Base-by-base conservation (phyloP, 1,140 invertebrate species). In the Achatina immaculata region DNA sequence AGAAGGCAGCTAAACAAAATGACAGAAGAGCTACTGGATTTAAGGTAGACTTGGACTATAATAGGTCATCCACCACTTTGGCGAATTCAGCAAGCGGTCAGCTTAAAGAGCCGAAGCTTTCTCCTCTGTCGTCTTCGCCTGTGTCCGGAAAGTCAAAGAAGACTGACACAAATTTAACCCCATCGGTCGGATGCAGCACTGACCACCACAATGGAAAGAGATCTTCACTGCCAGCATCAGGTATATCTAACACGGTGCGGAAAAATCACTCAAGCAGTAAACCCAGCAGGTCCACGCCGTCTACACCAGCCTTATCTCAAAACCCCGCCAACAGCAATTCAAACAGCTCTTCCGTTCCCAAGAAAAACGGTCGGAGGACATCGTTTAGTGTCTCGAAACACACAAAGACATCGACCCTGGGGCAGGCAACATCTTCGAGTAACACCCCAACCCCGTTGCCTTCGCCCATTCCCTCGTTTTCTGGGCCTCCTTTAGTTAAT, bases 51-150 rank as follows among this genome's bases (percentile, higher is more conserved):
- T 24, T 45, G 28, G 76, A 62, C 58, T 31, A 6, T 31, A 28
- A 62, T 28, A 62, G 28, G 16, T 31, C 31, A 9, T 62, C 58
- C n/a, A 31, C 58, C 9, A 31, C 28, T 9, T 1, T 31, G 21
- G 21, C 21, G 7, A 42, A 24, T 28, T 71, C 38, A 24, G 3
- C 9, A 2, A 71, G 21, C 34, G 68, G 9, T 45, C 72, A 19
- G 19, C 43, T 74, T 21, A 74, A 31, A 51, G 72, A 74, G 14
- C 72, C 45, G 2, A 74, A 74, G 21, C 72, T 74, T 21, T 74
- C 72, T 1, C 72, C 72, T 2, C 51, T 45, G 31, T 45, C 43
- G 45, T 51, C 72, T 28, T 42, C 36, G 42, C 7, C 21, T 0
- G 40, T 31, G 3, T 34, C 58, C 7, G 58, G 43, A 31, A 48